phyloP scores from a whole-genome alignment of 2,797 vertebrate genomes.

The Rousettus madagascariensis region DNA sequence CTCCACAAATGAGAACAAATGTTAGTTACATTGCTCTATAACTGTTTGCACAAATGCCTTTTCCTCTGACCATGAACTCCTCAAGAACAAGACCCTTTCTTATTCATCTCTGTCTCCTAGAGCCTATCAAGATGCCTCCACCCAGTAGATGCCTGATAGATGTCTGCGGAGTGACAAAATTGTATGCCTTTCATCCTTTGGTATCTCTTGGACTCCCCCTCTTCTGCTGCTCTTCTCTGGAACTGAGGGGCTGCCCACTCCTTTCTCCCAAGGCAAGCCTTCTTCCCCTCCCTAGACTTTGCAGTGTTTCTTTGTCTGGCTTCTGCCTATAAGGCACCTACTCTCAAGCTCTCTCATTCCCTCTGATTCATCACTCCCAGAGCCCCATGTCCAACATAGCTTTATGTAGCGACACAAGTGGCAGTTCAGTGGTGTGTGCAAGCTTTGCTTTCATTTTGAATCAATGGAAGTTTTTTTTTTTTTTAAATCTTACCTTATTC shows the following conservation, averaged over 20 bases:
- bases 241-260: not conserved
- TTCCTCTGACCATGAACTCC: not conserved
- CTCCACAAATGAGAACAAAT: not conserved
- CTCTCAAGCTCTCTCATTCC: not conserved
- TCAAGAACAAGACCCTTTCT: not conserved
- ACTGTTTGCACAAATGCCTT: not conserved
- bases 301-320: not conserved
- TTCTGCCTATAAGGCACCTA: not conserved
- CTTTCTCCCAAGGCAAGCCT: not conserved
- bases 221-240: not conserved
- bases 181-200: not conserved
- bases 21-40: not conserved
- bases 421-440: constrained; percentile 75
- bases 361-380: constrained; percentile 64
- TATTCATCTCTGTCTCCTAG: not conserved
- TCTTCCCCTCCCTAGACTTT: not conserved
- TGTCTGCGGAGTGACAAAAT: not conserved
- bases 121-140: not conserved
- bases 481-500: constrained; percentile 65
- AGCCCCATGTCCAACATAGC: constrained; percentile 62
- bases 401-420: constrained; percentile 67
- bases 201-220: not conserved
- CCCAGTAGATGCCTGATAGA: not conserved
- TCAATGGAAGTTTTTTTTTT: constrained; percentile 62
- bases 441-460: constrained; percentile 72